These are phyloP conservation scores for Anarsia innoxiella DNA, from an alignment of 2,888 invertebrate species.

Conservation along the genomic window DNA sequence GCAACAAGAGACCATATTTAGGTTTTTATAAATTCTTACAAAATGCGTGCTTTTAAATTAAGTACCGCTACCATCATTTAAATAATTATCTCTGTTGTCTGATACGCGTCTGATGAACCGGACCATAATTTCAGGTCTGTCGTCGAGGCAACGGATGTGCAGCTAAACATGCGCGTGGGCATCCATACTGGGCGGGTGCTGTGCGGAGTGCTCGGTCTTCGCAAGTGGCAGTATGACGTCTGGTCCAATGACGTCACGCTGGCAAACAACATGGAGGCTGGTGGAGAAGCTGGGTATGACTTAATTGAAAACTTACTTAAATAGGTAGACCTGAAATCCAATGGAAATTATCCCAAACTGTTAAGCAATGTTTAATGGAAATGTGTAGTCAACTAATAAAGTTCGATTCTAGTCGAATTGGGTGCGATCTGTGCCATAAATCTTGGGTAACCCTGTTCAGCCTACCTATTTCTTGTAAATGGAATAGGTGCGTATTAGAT, in stretches of 20 bases:
- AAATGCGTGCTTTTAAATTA: too few species aligned
- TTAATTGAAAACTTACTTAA: too few species aligned
- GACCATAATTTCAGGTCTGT: conserved; percentile 85
- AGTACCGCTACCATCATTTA: too few species aligned
- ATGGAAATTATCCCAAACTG: too few species aligned
- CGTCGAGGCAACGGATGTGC: conserved; percentile 94
- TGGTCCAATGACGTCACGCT: conserved; percentile 95
- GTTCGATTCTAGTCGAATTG: too few species aligned
- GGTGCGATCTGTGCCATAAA: conserved; percentile 9
- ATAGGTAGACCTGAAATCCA: too few species aligned
- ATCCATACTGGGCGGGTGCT: conserved; percentile 93
- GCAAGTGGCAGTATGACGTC: conserved; percentile 96
- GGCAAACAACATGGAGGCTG: conserved; percentile 93
- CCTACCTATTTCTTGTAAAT: conserved; percentile 5
- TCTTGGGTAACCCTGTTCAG: conserved; percentile 3
- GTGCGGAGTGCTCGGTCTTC: conserved; percentile 91
- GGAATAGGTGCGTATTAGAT: conserved; percentile 7
- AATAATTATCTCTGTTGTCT: too few species aligned
- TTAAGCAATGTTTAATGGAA: not conserved
- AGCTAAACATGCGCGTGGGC: conserved; percentile 93
- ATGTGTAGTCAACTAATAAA: not conserved
- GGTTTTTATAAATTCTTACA: too few species aligned
- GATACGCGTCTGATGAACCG: too few species aligned
- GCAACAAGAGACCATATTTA: too few species aligned
- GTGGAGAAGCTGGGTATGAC: conserved; percentile 89